phyloP scores from a whole-genome alignment of 2,797 vertebrate genomes.

The Choloepus didactylus region DNA sequence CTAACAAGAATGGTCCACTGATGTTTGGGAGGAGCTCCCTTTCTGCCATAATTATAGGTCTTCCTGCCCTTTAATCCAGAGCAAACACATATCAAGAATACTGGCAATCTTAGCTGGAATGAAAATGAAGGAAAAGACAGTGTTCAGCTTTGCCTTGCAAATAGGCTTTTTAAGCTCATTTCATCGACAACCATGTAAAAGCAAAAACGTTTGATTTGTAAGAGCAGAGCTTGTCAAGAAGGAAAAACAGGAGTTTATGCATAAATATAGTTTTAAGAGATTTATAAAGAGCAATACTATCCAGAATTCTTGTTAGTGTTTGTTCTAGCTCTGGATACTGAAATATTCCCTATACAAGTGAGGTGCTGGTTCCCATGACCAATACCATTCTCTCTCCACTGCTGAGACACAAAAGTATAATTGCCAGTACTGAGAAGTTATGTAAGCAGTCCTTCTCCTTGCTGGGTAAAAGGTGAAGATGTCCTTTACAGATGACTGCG shows the following conservation, averaged over 20 bases:
- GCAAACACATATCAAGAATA: too few species aligned
- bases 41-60: too few species aligned
- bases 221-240: not conserved
- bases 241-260: not conserved
- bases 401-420: too few species aligned
- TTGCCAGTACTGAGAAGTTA: not conserved
- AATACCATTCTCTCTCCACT: too few species aligned
- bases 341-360: too few species aligned
- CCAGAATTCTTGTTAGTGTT: not conserved
- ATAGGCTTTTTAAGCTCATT: not conserved
- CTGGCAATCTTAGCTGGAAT: not conserved
- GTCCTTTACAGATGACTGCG: not conserved
- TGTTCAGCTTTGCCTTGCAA: not conserved
- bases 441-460: not conserved
- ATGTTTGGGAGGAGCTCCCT: too few species aligned
- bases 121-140: not conserved
- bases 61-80: too few species aligned
- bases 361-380: too few species aligned
- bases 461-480: not conserved
- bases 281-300: not conserved
- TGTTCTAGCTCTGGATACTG: not conserved
- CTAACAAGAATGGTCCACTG: too few species aligned
- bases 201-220: not conserved
- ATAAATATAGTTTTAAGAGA: not conserved
- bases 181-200: not conserved